Base-by-base conservation (phyloP, 2,797 vertebrate genomes). In the Anguilla anguilla region DNA sequence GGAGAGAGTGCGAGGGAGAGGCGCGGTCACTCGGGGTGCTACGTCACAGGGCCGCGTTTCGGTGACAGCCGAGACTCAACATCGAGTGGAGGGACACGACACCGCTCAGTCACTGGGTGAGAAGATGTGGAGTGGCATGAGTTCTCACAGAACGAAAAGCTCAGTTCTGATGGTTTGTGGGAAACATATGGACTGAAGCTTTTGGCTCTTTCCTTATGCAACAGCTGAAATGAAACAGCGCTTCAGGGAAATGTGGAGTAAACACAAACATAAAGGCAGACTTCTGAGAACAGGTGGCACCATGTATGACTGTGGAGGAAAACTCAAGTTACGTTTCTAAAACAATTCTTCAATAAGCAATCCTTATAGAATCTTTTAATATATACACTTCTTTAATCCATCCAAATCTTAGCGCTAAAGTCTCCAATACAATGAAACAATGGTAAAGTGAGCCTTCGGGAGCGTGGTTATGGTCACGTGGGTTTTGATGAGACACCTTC, bases 391-490 rank as follows among this genome's bases (percentile, higher is more conserved):
- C 13, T 81, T 82, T 83, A 87, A 83, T 39, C 59, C 77, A n/a
- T 87, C 79, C 77, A 83, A 31, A 87, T 83, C 91, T 92, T 93
- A 85, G 87, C 88, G 88, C 92, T 94, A 88, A 92, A 92, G 90
- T 59, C 92, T 92, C 49, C 64, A 90, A 92, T 91, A 93, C 90
- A 93, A 92, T 92, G 90, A 92, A 93, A 93, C 92, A 92, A 92
- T 93, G 93, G 91, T 89, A 87, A 85, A 91, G 91, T 72, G 90
- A 90, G 86, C 81, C 89, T 91, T 15, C 31, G 64, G 61, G 94
- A 95, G 94, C 3, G 39, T 43, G 39, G 39, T 43, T 43, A 43
- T 43, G 39, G 39, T 43, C 39, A 3, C 39, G 95, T 91, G 92
- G 39, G 39, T 43, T 90, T 90, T 89, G 89, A 93, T 88, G 93